These are phyloP conservation scores for Ruditapes philippinarum DNA, from an alignment of 1,140 invertebrate genomes.

Conservation along the genomic window DNA sequence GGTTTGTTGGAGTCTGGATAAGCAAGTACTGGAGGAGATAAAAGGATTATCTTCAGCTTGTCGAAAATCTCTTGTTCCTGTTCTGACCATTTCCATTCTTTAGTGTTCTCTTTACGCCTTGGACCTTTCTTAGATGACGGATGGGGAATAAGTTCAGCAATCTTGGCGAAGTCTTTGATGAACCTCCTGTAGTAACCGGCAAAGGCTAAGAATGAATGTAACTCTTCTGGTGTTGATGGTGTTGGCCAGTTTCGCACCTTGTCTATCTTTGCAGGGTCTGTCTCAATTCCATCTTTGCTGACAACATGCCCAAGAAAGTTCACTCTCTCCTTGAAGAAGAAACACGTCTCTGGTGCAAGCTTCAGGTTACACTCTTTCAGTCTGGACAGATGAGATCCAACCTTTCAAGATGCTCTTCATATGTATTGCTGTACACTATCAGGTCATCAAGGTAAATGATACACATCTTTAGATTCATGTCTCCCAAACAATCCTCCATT, in stretches of 20 bases:
- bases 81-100: conserved; percentile 53
- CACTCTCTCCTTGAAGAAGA: conserved; percentile 83
- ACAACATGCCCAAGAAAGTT: conserved; percentile 73
- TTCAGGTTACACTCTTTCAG: conserved; percentile 54
- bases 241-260: conserved; percentile 76
- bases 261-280: conserved; percentile 77
- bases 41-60: conserved; percentile 55
- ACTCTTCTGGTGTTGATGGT: conserved; percentile 74
- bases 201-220: conserved; percentile 86
- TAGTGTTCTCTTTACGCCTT: not conserved
- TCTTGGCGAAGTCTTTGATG: conserved; percentile 77
- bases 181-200: conserved; percentile 85
- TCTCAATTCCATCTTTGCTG: conserved; percentile 66
- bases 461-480: not conserved
- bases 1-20: conserved; percentile 59
- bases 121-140: not conserved
- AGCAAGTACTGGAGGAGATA: conserved; percentile 61
- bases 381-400: conserved; percentile 31
- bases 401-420: conserved; percentile 18
- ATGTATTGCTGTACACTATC: not conserved
- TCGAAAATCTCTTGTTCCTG: conserved; percentile 68
- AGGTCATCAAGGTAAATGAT: conserved; percentile 46
- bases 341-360: conserved; percentile 61
- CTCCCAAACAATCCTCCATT: conserved; percentile 24
- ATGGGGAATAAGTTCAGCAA: conserved; percentile 22